Conservation (phyloP, 2,888 invertebrate species). For the Leptinotarsa peninsularis region DNA sequence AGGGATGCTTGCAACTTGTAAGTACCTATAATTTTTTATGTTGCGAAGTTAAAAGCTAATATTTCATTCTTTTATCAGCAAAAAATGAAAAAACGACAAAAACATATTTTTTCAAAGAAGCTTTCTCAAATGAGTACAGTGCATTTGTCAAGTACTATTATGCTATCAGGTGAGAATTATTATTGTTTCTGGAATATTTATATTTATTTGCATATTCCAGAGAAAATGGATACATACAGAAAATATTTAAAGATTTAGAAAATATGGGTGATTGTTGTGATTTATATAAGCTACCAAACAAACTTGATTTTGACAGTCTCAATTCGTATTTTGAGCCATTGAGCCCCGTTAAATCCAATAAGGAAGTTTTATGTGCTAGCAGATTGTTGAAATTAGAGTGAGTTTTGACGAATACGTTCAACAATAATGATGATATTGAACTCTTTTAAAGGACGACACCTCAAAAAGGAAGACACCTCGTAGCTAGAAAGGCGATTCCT, state of each 20-base stretch:
- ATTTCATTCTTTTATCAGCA: neutral
- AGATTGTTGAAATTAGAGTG: slow-evolving; percentile 39
- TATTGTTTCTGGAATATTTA: neutral
- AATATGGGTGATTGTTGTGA: slow-evolving; percentile 43
- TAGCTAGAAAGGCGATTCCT: slow-evolving; percentile 39
- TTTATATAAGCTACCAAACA: slow-evolving; percentile 33
- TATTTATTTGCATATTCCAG: slow-evolving; percentile 26
- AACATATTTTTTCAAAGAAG: slow-evolving; percentile 32
- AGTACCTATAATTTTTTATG: neutral
- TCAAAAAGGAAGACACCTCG: slow-evolving; percentile 43
- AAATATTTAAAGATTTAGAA: slow-evolving; percentile 34
- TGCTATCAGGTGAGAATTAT: slow-evolving; percentile 31
- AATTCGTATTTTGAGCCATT: slow-evolving; percentile 38
- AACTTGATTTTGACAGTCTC: slow-evolving; percentile 31
- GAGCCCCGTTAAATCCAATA: slow-evolving; percentile 27
- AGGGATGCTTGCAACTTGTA: neutral
- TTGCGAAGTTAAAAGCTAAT: neutral
- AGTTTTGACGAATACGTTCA: slow-evolving; percentile 20
- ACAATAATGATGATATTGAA: slow-evolving; percentile 18
- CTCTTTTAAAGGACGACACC: slow-evolving; percentile 28
- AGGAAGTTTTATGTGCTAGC: slow-evolving; percentile 38
- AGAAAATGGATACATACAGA: slow-evolving; percentile 39
- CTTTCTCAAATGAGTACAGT: slow-evolving; percentile 30
- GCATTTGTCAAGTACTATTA: slow-evolving; percentile 36
- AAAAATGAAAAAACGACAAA: neutral